A percentile compares a stretch with the other conserved stretches of the same genome.
These are phyloP conservation scores for Drosophila paramelanica DNA, from an alignment of 2,888 invertebrate genomes.

Conservation along the genomic window DNA sequence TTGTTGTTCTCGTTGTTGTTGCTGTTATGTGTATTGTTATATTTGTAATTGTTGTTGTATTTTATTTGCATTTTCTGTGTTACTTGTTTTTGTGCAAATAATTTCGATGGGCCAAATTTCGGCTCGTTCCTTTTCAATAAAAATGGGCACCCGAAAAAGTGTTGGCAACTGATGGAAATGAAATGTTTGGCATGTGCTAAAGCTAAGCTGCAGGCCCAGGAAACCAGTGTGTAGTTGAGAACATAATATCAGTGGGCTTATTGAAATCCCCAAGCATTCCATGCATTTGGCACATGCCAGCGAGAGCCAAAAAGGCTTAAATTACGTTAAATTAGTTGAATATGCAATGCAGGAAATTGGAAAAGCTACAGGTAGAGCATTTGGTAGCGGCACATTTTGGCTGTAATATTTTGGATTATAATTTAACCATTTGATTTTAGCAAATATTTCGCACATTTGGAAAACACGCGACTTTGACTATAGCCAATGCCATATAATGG, in stretches of 20 bases:
- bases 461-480: conserved; percentile 25
- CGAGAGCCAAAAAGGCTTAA: too few relatives aligned
- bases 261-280: conserved; percentile 15
- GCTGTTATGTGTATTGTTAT: neutral
- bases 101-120: conserved; percentile 58
- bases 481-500: conserved; percentile 26
- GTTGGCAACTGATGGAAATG: conserved; percentile 38
- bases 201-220: conserved; percentile 11
- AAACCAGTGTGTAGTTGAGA: neutral
- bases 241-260: conserved; percentile 7
- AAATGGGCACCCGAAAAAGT: conserved; percentile 26
- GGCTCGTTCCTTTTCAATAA: conserved; percentile 52
- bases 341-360: too few relatives aligned
- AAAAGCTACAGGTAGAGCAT: conserved; percentile 7
- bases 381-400: neutral
- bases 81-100: conserved; percentile 37
- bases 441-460: conserved; percentile 21
- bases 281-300: neutral
- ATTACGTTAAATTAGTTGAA: neutral
- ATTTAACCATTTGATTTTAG: conserved; percentile 17
- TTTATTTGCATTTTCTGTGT: conserved; percentile 53
- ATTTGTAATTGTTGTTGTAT: conserved; percentile 5
- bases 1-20: conserved; percentile 4
- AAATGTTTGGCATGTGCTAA: conserved; percentile 27
- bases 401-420: neutral